Evolutionary conservation across 37 sponge, comb jelly and placozoan genomes (phyloP), one percentile per base, ranked within the genome.

Genomic region (Lycopodina hypogea): DNA sequence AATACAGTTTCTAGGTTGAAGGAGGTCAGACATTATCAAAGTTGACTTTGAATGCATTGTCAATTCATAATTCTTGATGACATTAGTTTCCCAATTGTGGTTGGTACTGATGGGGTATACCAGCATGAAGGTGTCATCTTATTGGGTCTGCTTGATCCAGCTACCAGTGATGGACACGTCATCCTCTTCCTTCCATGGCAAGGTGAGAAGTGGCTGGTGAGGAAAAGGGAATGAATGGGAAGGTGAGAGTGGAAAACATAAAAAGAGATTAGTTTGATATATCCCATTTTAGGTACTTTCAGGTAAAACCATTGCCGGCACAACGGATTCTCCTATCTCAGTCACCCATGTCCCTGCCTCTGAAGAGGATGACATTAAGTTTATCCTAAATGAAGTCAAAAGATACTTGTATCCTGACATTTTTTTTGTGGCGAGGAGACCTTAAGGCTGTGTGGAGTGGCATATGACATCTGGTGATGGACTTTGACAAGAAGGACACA

Each of bases 171-270:
- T 76, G 99, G 99, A 22, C 53, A 96, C 38, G 97, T 99, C 76
- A 96, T 99, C 62, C 96, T 99, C 91, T 99, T 99, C 82, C 87
- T 99, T 41, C 99, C 99, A 3, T 99, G 99, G 99, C 89, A 94
- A 81, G 89, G 94, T 86, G 53, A 81, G 48, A 4, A 45, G 48
- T 45, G 48, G 9, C 8, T 12, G 48, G 48, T 4, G 9, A 45
- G 48, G 48, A n/a, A n/a, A n/a, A n/a, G n/a, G n/a, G n/a, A n/a
- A n/a, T n/a, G n/a, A n/a, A n/a, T n/a, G n/a, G n/a, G n/a, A n/a
- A n/a, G n/a, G n/a, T n/a, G n/a, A n/a, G n/a, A n/a, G n/a, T n/a
- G n/a, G n/a, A n/a, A n/a, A n/a, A n/a, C n/a, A n/a, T n/a, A n/a
- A n/a, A n/a, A n/a, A n/a, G n/a, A n/a, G n/a, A n/a, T n/a, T n/a